Percentiles rank a stretch among this genome's conserved stretches.
These are phyloP conservation scores for Parus major DNA, from an alignment of 2,113 vertebrate species.

Conservation along the genomic window DNA sequence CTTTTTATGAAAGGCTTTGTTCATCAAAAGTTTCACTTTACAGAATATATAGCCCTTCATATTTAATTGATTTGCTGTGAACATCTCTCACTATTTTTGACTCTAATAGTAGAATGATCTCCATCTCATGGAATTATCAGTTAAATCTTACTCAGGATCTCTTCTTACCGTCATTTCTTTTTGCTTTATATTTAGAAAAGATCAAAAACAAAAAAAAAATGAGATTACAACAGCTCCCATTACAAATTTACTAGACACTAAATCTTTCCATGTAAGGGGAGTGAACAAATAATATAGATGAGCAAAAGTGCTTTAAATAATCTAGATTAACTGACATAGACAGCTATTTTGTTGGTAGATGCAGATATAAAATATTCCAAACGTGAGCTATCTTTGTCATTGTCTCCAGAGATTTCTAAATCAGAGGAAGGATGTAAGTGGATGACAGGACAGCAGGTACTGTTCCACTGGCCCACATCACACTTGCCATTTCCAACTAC, in stretches of 20 bases:
- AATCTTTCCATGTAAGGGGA: not conserved
- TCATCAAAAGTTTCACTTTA: not conserved
- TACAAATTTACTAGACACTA: not conserved
- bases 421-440: constrained; percentile 24
- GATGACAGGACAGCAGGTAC: not conserved
- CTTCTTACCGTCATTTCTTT: not conserved
- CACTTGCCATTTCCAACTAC: not conserved
- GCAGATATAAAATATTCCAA: not conserved
- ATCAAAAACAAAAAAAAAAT: not conserved
- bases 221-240: not conserved
- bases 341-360: not conserved
- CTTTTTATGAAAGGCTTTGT: not conserved
- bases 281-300: not conserved
- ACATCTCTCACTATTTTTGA: not conserved
- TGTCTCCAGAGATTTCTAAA: not conserved
- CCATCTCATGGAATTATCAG: not conserved
- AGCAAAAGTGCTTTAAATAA: not conserved
- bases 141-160: not conserved
- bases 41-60: not conserved
- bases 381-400: not conserved
- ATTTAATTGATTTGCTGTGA: not conserved
- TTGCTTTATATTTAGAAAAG: not conserved
- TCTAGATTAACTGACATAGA: not conserved
- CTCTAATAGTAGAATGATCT: not conserved
- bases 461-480: not conserved